These are phyloP conservation scores for Madoqua kirkii DNA, from an alignment of 2,113 vertebrate species.

Conservation along the genomic window DNA sequence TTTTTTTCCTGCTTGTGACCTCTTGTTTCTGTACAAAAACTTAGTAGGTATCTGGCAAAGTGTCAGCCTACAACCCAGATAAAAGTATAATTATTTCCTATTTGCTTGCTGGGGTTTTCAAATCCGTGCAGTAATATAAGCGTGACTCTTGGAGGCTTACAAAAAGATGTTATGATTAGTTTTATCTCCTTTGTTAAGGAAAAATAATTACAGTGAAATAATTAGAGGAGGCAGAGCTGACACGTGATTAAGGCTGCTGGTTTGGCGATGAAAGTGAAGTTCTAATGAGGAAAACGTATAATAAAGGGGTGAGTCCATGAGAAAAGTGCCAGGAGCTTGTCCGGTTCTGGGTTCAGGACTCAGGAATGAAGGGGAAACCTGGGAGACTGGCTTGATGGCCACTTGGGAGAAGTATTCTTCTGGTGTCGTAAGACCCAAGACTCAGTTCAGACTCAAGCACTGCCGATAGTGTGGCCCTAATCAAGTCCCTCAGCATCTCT, in stretches of 20 bases:
- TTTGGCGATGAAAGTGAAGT: slow-evolving; percentile 51
- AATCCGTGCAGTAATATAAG: slow-evolving; percentile 74
- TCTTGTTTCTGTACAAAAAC: slow-evolving; percentile 51
- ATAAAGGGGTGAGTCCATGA: background rate
- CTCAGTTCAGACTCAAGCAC: background rate
- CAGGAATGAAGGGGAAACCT: background rate
- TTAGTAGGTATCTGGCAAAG: slow-evolving; percentile 64
- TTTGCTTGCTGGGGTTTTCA: slow-evolving; percentile 74
- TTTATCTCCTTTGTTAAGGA: slow-evolving; percentile 74
- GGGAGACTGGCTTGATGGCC: background rate
- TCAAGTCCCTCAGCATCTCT: background rate
- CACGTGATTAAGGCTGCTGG: slow-evolving; percentile 50
- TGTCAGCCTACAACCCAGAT: slow-evolving; percentile 68
- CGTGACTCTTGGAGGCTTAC: slow-evolving; percentile 52
- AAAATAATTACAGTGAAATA: slow-evolving; percentile 74
- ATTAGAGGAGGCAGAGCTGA: slow-evolving; percentile 53
- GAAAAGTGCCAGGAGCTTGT: background rate
- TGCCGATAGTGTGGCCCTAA: background rate
- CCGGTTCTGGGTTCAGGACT: background rate
- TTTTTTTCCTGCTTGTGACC: background rate
- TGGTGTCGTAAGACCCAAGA: background rate
- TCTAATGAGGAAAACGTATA: slow-evolving; percentile 25
- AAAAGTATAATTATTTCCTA: slow-evolving; percentile 71
- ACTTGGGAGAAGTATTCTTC: background rate
- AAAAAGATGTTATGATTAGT: slow-evolving; percentile 63